Evolutionary conservation across 2,113 vertebrate species (phyloP).

Genomic region (Litocranius walleri): DNA sequence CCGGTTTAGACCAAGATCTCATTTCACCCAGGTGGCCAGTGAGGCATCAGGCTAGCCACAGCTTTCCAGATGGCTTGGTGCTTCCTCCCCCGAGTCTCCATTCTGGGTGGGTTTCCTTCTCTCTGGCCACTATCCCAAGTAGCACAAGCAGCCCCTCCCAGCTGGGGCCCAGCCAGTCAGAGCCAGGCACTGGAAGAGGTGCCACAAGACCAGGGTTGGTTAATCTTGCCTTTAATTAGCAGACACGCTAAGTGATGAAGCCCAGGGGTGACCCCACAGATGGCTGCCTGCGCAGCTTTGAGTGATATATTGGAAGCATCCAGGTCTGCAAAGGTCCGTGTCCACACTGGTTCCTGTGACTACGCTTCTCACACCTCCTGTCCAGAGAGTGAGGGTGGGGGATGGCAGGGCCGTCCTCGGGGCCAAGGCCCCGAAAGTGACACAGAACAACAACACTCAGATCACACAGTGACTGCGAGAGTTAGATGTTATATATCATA

Average conservation of each 20-base stretch:
- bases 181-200: slow-evolving; percentile 27
- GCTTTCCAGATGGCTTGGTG: slow-evolving; percentile 50
- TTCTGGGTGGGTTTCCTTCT: not conserved
- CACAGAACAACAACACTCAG: not conserved
- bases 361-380: not conserved
- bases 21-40: slow-evolving; percentile 46
- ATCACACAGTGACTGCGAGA: not conserved
- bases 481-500: not conserved
- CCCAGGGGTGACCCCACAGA: slow-evolving; percentile 44
- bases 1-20: not conserved
- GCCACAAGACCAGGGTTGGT: slow-evolving; percentile 17
- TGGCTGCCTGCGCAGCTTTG: not conserved
- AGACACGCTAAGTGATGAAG: not conserved
- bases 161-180: not conserved
- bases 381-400: not conserved
- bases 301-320: not conserved
- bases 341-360: not conserved
- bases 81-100: not conserved
- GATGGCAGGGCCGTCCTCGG: not conserved
- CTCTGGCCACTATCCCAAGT: slow-evolving; percentile 20
- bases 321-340: not conserved
- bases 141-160: not conserved
- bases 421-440: not conserved
- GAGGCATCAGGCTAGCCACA: not conserved
- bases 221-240: slow-evolving; percentile 62